Conservation (phyloP, 2,888 invertebrate genomes). For the Eutolmus rufibarbis region DNA sequence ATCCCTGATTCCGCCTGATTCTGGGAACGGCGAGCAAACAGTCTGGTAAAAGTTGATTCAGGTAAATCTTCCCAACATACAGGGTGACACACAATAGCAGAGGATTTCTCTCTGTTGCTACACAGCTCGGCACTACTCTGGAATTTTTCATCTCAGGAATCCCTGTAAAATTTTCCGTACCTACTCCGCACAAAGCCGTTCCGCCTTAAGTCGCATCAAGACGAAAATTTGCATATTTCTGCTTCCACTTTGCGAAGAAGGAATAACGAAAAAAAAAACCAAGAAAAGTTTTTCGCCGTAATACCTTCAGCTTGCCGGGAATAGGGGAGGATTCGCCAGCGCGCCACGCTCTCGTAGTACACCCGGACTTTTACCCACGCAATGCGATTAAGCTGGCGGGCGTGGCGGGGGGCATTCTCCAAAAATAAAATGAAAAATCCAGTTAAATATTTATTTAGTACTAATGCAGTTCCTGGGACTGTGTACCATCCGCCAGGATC, state of each 20-base stretch:
- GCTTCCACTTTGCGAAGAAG: slow-evolving; percentile 39
- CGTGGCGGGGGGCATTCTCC: not conserved
- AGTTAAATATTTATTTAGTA: slow-evolving; percentile 49
- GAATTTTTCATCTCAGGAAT: slow-evolving; percentile 26
- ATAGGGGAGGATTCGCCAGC: not conserved
- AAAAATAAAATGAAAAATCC: slow-evolving; percentile 44
- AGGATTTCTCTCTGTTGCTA: slow-evolving; percentile 10
- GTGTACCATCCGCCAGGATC: slow-evolving; percentile 13
- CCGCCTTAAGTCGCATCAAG: slow-evolving; percentile 47
- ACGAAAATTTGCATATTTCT: slow-evolving; percentile 46
- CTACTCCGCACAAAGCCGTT: slow-evolving; percentile 4
- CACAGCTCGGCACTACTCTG: not conserved
- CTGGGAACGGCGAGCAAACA: not conserved
- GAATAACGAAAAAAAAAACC: not conserved
- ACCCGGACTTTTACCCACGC: slow-evolving; percentile 39
- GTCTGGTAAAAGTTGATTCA: slow-evolving; percentile 37
- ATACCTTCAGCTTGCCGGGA: slow-evolving; percentile 31
- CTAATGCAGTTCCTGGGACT: slow-evolving; percentile 46
- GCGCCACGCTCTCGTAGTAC: not conserved
- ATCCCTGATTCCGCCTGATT: not conserved
- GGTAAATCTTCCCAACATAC: slow-evolving; percentile 33
- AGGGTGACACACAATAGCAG: slow-evolving; percentile 2
- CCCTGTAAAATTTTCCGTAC: not conserved
- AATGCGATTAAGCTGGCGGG: slow-evolving; percentile 24
- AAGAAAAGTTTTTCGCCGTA: slow-evolving; percentile 28